Percentiles rank a stretch among this genome's conserved stretches.
Conservation (phyloP, 2,797 vertebrate species). For the Dendrocincla tyrannina region DNA sequence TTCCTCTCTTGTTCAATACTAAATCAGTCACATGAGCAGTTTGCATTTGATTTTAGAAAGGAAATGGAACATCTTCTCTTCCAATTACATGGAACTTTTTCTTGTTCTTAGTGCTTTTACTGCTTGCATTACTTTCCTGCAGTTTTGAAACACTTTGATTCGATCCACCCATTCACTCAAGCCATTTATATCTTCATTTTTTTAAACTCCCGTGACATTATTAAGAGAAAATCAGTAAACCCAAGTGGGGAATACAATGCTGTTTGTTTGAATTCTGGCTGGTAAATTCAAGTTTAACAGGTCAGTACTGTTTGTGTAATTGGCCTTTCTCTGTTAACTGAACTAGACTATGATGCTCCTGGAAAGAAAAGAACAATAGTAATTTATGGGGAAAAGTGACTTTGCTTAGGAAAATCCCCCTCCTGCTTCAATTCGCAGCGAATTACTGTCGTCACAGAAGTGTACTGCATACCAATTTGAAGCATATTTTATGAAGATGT, state of each 20-base stretch:
- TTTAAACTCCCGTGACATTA: neutral
- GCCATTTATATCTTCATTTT: neutral
- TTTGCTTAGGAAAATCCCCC: conserved; percentile 5
- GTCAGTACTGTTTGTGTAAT: conserved; percentile 27
- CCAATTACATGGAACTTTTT: conserved; percentile 58
- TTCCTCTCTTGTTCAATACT: conserved; percentile 52
- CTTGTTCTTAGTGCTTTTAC: neutral
- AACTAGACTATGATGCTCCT: conserved; percentile 27
- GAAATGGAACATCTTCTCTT: conserved; percentile 63
- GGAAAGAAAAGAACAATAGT: neutral
- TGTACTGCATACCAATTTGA: neutral
- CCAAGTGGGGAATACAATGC: neutral
- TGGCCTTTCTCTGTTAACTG: conserved; percentile 49
- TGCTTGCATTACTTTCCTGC: neutral
- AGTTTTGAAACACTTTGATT: neutral
- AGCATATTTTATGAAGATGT: neutral
- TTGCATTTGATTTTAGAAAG: conserved; percentile 64
- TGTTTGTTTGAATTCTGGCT: neutral
- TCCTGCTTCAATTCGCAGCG: conserved; percentile 7
- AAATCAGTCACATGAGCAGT: conserved; percentile 41
- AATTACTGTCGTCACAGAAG: neutral
- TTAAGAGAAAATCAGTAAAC: neutral
- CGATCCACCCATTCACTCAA: neutral
- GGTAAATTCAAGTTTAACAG: conserved; percentile 33
- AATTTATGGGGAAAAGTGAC: neutral